Evolutionary conservation across 2,797 vertebrate species (phyloP).

Genomic region (Neostethus bicornis): DNA sequence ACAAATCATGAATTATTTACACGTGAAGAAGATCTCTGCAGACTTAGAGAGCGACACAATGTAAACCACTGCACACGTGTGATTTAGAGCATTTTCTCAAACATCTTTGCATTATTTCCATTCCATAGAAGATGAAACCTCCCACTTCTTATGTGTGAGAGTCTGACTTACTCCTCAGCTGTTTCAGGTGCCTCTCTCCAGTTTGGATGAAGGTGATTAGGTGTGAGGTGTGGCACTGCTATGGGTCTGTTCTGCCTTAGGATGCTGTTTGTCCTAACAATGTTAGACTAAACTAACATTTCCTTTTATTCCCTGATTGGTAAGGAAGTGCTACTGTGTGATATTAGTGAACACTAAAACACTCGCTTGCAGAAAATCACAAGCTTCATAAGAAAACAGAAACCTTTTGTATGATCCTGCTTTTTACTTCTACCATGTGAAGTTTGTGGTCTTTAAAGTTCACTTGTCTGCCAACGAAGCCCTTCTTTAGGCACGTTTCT

Average conservation of each 20-base stretch:
- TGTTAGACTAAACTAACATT: constrained; percentile 39
- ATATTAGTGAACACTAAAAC: constrained; percentile 72
- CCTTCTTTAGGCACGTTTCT: constrained; percentile 48
- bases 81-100: constrained; percentile 38
- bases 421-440: constrained; percentile 60
- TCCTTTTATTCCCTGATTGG: constrained; percentile 23
- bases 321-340: constrained; percentile 37
- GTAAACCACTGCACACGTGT: constrained; percentile 61
- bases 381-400: constrained; percentile 28
- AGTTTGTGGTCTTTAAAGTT: constrained; percentile 61
- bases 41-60: constrained; percentile 56
- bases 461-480: constrained; percentile 38
- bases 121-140: constrained; percentile 21
- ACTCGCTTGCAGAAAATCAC: constrained; percentile 43
- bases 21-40: constrained; percentile 58
- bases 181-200: constrained; percentile 65
- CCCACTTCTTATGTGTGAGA: constrained; percentile 36
- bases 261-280: constrained; percentile 35
- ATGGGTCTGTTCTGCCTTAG: constrained; percentile 73
- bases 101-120: constrained; percentile 39
- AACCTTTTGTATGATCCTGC: constrained; percentile 40
- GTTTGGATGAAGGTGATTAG: constrained; percentile 30
- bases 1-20: constrained; percentile 58
- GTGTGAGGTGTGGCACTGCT: constrained; percentile 53
- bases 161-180: constrained; percentile 68